Evolutionary conservation across 1,140 invertebrate species (phyloP), one percentile per base, ranked within the genome.

Genomic region (Ips typographus): DNA sequence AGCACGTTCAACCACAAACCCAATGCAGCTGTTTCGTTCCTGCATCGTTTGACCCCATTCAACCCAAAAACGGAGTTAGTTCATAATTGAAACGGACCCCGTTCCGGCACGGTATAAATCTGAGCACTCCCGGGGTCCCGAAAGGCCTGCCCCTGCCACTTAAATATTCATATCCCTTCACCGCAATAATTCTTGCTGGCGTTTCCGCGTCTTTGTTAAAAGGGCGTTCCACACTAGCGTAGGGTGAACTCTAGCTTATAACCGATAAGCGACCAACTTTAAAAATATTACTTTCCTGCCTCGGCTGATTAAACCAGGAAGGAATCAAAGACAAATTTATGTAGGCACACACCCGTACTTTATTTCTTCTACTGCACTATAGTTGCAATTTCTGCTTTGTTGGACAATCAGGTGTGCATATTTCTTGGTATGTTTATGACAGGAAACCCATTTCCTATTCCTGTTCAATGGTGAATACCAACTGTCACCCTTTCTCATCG

Each of bases 121-220:
- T 65, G 63, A 39, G 38, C 63, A n/a, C 40, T 6, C 38, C 22
- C 36, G 51, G 4, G 40, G 53, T 55, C 53, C 63, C 63, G n/a
- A 39, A 36, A n/a, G 51, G 63, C 8, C 36, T 39, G 39, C 41
- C 36, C 63, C 41, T 42, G 39, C 38, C 63, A 43, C 40, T 65
- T 65, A 65, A 65, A 65, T 65, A 65, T 65, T 65, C 63, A 65
- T 65, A 65, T 65, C 63, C 63, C 51, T 56, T 56, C 52, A 42
- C 63, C 63, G 40, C 63, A 56, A 65, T 65, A 65, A 65, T 65
- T 65, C 63, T 65, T 65, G 22, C 40, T 22, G 49, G 40, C 62
- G 62, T 40, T 55, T 53, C 51, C 52, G 62, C 62, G 2, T 65
- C 52, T 65, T 53, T 65, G 62, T 65, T 38, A 43, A 55, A 5